phyloP scores from a whole-genome alignment of 2,113 vertebrate genomes.

The Lasiurus cinereus region DNA sequence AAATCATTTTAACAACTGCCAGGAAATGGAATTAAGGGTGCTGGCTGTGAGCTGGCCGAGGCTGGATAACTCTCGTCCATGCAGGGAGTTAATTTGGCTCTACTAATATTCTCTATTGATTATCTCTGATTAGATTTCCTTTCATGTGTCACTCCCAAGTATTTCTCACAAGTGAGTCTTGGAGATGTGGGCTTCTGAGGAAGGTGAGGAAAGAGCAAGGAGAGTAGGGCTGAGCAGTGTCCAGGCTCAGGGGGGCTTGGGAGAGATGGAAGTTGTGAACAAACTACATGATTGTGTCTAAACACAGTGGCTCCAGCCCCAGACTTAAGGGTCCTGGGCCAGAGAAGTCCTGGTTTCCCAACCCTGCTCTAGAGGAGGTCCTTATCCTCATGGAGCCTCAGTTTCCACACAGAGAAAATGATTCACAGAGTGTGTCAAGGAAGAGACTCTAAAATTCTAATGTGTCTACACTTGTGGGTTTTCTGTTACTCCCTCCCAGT shows the following conservation, averaged over 20 bases:
- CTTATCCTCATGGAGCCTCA: background rate
- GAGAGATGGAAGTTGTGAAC: background rate
- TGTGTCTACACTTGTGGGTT: background rate
- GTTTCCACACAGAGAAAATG: background rate
- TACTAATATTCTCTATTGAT: slow-evolving; percentile 2
- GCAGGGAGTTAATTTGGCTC: background rate
- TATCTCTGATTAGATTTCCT: background rate
- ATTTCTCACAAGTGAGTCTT: background rate
- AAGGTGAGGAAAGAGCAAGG: background rate
- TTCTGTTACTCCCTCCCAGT: background rate
- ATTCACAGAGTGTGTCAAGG: fast-evolving
- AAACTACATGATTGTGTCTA: fast-evolving
- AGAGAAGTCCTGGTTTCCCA: background rate
- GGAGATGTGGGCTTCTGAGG: background rate
- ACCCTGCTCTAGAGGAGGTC: background rate
- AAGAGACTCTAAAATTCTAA: background rate
- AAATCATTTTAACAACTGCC: slow-evolving; percentile 71
- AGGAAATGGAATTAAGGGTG: slow-evolving; percentile 56
- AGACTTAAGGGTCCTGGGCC: too few relatives aligned
- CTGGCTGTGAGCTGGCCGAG: background rate
- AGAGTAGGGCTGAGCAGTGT: background rate
- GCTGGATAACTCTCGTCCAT: background rate
- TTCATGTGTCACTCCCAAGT: background rate
- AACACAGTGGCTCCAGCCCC: background rate
- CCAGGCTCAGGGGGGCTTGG: background rate